phyloP scores from a whole-genome alignment of 2,113 vertebrate species.

The Zapornia atra region DNA sequence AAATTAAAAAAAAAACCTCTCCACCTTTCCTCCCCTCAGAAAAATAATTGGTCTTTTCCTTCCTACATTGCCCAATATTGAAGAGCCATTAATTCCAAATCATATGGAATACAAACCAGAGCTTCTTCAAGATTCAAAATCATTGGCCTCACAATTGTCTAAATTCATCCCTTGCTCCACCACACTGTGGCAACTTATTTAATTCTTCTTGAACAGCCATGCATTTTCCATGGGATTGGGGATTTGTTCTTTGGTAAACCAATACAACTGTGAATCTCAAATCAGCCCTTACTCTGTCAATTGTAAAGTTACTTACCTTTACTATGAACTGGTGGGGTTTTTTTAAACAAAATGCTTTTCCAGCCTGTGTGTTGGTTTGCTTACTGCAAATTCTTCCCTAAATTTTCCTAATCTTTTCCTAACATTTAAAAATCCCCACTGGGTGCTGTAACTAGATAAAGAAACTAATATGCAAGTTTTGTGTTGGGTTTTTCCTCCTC shows the following conservation, averaged over 20 bases:
- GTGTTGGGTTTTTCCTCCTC: not conserved
- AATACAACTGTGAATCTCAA: not conserved
- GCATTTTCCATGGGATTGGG: not conserved
- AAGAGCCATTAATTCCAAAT: not conserved
- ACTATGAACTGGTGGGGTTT: no score
- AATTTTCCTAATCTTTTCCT: no score
- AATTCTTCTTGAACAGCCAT: not conserved
- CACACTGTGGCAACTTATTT: fast-evolving
- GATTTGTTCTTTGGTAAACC: not conserved
- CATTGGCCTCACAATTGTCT: not conserved
- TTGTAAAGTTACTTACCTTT: not conserved
- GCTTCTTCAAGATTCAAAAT: not conserved
- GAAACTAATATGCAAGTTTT: not conserved
- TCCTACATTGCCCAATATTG: not conserved
- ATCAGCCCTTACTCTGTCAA: not conserved
- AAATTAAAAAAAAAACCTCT: not conserved
- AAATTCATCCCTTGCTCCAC: not conserved
- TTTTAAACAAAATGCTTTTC: not conserved
- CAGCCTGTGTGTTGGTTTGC: not conserved
- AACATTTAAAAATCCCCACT: not conserved
- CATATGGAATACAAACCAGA: not conserved
- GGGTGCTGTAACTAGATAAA: not conserved
- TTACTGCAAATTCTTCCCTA: not conserved
- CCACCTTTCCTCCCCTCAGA: not conserved
- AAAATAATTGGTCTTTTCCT: not conserved